These are phyloP conservation scores for Amblyjoppa fuscipennis DNA, from an alignment of 2,888 invertebrate genomes.

Conservation along the genomic window DNA sequence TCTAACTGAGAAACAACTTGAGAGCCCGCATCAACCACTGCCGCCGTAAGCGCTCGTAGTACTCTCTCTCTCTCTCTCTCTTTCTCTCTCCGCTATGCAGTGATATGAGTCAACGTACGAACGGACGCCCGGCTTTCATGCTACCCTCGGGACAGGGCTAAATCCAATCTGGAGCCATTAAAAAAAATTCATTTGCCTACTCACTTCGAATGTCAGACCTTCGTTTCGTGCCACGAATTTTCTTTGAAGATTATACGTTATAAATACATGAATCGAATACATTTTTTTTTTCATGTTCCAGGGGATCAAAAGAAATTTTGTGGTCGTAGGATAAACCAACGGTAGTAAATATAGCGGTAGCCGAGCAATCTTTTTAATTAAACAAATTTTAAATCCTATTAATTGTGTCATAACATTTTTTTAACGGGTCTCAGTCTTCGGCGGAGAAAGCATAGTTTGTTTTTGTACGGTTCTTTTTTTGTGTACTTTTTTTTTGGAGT, in stretches of 20 bases:
- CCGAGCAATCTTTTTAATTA: no score
- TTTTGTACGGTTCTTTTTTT: background rate
- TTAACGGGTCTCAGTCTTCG: background rate
- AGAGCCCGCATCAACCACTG: conserved; percentile 37
- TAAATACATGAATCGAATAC: no score
- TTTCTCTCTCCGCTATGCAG: conserved; percentile 6
- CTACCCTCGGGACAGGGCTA: background rate
- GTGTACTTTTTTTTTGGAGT: background rate
- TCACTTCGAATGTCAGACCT: no score
- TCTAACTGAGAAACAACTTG: conserved; percentile 20
- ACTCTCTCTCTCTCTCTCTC: background rate
- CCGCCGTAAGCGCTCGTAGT: background rate
- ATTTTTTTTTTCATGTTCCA: no score
- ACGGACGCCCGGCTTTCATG: background rate
- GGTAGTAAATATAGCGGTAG: no score
- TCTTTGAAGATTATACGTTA: no score
- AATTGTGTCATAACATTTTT: background rate
- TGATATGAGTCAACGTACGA: conserved; percentile 36
- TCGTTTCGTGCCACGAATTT: no score
- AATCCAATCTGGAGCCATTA: background rate
- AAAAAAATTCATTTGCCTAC: background rate
- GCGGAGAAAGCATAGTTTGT: background rate
- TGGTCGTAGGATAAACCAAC: no score
- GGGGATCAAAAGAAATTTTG: no score
- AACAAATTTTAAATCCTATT: no score